Conservation (phyloP, 2,888 invertebrate genomes). For the Pteria penguin region DNA sequence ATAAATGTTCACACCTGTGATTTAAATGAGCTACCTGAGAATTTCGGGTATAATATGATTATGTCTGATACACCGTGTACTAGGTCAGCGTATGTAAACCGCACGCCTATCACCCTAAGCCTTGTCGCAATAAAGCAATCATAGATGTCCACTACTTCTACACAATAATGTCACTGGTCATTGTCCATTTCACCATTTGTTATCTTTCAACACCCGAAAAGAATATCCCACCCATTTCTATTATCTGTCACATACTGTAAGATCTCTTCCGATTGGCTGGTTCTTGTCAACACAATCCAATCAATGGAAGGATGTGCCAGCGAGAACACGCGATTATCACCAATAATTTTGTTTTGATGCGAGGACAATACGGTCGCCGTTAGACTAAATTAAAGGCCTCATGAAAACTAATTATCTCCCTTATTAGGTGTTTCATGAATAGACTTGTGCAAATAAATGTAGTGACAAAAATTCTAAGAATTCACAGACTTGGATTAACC, state of each 20-base stretch:
- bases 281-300: conserved; percentile 2
- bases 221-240: conserved; percentile 27
- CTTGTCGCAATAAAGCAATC: too few relatives aligned
- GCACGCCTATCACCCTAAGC: too few relatives aligned
- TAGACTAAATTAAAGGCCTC: not conserved
- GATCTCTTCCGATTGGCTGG: conserved; percentile 13
- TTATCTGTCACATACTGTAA: conserved; percentile 17
- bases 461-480: not conserved
- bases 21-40: not conserved
- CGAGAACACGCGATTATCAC: not conserved
- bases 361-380: not conserved
- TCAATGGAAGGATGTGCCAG: not conserved
- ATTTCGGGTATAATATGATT: not conserved
- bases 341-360: not conserved
- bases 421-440: not conserved
- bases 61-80: not conserved
- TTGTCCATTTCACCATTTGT: conserved; percentile 18
- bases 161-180: not conserved
- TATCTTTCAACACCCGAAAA: conserved; percentile 20
- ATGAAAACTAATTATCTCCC: conserved; percentile 9
- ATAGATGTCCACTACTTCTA: not conserved
- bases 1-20: not conserved
- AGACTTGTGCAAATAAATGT: not conserved
- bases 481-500: not conserved
- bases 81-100: too few relatives aligned